These are phyloP conservation scores for Pterocles gutturalis DNA, from an alignment of 2,113 vertebrate genomes.

Conservation along the genomic window DNA sequence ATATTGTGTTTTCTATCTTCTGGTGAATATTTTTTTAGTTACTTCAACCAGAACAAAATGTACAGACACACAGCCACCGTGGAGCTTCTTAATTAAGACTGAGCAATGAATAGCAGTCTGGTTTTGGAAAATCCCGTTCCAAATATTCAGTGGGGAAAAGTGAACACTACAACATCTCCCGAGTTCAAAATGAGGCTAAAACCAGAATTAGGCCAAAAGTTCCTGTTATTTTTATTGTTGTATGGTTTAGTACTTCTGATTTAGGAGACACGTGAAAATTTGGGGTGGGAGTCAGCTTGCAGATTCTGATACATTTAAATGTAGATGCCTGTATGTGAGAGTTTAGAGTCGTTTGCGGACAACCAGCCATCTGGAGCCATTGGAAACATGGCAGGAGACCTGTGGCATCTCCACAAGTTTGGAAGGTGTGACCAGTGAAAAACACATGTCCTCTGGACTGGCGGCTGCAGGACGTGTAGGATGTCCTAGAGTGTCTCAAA, in stretches of 20 bases:
- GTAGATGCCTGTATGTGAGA: neutral
- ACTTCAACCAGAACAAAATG: neutral
- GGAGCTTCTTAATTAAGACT: neutral
- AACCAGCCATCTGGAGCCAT: neutral
- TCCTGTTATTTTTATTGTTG: neutral
- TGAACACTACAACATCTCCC: neutral
- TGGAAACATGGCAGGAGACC: neutral
- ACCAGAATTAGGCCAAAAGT: neutral
- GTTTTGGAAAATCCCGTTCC: neutral
- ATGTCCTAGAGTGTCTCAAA: neutral
- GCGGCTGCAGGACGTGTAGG: neutral
- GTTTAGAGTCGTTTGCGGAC: neutral
- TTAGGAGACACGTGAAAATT: neutral
- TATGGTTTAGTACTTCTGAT: neutral
- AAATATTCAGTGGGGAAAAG: neutral
- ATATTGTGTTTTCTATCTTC: neutral
- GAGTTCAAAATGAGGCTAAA: neutral
- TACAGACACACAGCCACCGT: neutral
- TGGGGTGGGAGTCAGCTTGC: neutral
- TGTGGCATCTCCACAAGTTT: neutral
- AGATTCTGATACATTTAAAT: neutral
- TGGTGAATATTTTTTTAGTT: neutral
- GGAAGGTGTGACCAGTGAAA: neutral
- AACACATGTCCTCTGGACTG: fast-evolving
- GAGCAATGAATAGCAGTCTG: neutral